Conservation (phyloP, 2,113 vertebrate species). For the Brevimyrus niger region DNA sequence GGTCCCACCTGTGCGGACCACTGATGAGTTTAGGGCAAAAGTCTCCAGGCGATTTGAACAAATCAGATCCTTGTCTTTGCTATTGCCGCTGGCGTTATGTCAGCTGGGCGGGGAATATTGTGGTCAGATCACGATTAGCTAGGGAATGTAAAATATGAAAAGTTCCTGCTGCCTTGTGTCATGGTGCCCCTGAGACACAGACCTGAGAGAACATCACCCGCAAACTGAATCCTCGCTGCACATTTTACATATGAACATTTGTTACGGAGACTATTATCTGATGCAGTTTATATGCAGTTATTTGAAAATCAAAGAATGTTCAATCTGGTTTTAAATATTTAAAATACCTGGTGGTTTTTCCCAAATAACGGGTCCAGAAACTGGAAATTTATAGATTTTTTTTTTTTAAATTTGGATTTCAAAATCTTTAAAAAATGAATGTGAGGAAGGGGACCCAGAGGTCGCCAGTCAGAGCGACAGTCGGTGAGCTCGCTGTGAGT, state of each 20-base stretch:
- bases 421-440: not conserved
- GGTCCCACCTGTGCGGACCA: no score
- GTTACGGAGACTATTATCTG: not conserved
- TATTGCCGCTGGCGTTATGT: no score
- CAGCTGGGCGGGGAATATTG: no score
- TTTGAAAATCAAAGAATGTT: not conserved
- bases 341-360: not conserved
- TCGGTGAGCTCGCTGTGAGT: not conserved
- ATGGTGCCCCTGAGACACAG: no score
- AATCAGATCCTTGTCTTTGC: no score
- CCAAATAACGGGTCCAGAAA: not conserved
- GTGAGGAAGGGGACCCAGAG: not conserved
- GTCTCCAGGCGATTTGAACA: no score
- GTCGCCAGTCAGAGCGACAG: not conserved
- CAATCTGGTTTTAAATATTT: not conserved
- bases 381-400: not conserved
- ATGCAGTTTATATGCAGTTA: not conserved
- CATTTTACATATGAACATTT: not conserved
- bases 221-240: not conserved
- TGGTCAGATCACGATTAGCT: no score
- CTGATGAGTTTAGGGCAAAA: no score
- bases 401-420: not conserved
- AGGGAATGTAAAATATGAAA: no score
- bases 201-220: not conserved
- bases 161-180: no score